These are phyloP conservation scores for Agrilus biguttatus DNA, from an alignment of 2,888 invertebrate species.

Conservation along the genomic window DNA sequence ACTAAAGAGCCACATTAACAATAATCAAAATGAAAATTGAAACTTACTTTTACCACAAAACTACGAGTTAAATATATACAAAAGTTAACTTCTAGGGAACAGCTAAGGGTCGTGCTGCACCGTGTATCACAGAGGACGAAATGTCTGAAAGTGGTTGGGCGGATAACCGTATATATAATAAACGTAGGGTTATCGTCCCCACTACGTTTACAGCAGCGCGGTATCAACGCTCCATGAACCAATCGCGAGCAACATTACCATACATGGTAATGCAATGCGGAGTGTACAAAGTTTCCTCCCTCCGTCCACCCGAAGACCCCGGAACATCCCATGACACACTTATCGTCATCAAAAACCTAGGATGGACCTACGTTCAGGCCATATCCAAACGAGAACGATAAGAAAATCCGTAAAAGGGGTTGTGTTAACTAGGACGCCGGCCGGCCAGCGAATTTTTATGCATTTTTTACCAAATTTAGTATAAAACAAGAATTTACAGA, in stretches of 20 bases:
- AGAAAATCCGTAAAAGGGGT: conserved; percentile 6
- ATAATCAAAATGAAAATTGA: not conserved
- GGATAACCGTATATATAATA: conserved; percentile 34
- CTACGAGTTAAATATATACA: conserved; percentile 9
- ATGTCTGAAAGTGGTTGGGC: conserved; percentile 22
- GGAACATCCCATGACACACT: conserved; percentile 12
- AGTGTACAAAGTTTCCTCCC: conserved; percentile 29
- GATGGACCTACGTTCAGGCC: conserved; percentile 4
- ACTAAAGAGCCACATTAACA: not conserved
- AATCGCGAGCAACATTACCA: conserved; percentile 62
- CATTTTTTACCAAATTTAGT: too few relatives aligned
- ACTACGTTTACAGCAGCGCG: conserved; percentile 30
- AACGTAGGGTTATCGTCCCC: conserved; percentile 41
- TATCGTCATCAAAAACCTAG: conserved; percentile 18
- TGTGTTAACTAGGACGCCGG: conserved; percentile 9
- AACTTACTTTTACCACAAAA: conserved; percentile 10
- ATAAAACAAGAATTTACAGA: too few relatives aligned
- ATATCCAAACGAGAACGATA: not conserved
- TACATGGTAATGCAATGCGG: conserved; percentile 61
- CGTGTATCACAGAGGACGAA: conserved; percentile 24
- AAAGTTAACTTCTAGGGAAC: conserved; percentile 13
- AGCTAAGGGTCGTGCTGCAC: conserved; percentile 12
- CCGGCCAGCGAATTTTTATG: conserved; percentile 8
- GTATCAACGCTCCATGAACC: conserved; percentile 32
- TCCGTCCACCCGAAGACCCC: conserved; percentile 6